These are phyloP conservation scores for Tinamus guttatus DNA, from an alignment of 2,113 vertebrate species.

Conservation along the genomic window DNA sequence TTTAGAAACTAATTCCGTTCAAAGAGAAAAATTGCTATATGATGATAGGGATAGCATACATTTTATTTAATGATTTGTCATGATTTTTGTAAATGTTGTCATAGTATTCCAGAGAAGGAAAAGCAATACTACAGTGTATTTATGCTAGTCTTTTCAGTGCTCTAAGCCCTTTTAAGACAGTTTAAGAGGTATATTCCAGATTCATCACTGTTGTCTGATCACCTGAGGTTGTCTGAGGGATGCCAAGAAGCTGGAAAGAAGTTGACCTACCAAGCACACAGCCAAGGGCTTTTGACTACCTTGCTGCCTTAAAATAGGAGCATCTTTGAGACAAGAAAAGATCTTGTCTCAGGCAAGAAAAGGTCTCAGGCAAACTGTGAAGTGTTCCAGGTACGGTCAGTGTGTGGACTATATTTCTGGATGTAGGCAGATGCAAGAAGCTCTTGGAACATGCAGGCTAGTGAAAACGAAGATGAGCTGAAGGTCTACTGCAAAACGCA, in stretches of 20 bases:
- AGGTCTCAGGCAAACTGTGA: not conserved
- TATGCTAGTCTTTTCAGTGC: not conserved
- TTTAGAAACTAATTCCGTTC: not conserved
- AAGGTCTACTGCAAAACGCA: not conserved
- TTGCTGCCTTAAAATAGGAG: not conserved
- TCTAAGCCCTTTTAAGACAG: not conserved
- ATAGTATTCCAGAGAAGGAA: not conserved
- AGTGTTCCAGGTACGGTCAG: not conserved
- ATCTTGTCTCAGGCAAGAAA: not conserved
- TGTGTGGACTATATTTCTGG: not conserved
- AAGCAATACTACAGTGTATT: not conserved
- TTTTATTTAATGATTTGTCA: not conserved
- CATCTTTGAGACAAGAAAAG: not conserved
- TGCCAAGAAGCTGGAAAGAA: not conserved
- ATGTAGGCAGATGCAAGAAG: not conserved
- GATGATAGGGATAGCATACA: not conserved
- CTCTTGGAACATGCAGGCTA: not conserved
- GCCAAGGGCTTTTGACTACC: not conserved
- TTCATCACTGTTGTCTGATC: not conserved
- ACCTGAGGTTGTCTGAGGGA: not conserved
- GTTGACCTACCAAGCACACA: not conserved
- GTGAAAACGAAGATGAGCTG: not conserved
- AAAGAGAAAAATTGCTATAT: not conserved
- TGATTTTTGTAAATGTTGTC: not conserved
- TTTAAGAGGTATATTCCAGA: not conserved